Conservation (phyloP, 2,797 vertebrate genomes). For the Poeciliopsis turneri region DNA sequence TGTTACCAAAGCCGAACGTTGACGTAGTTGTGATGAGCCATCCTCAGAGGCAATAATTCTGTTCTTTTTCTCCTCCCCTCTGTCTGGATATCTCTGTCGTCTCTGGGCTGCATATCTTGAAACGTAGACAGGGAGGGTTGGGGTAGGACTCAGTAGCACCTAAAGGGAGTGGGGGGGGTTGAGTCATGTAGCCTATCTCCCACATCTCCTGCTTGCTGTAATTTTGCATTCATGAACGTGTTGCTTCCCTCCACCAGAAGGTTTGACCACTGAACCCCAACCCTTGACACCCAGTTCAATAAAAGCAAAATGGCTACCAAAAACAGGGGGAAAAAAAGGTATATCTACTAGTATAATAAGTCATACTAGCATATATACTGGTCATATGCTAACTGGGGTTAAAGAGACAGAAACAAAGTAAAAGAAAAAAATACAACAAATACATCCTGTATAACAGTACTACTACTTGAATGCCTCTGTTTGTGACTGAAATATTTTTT, state of each 20-base stretch:
- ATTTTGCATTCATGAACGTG: constrained; percentile 92
- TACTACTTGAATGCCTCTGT: constrained; percentile 99
- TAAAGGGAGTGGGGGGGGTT: constrained; percentile 39
- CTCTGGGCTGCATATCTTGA: constrained; percentile 12
- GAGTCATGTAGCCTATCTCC: constrained; percentile 73
- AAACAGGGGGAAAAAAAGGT: constrained; percentile 59
- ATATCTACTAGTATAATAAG: constrained; percentile 35
- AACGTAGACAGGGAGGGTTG: neutral
- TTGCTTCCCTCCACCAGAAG: constrained; percentile 80
- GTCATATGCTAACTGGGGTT: constrained; percentile 58
- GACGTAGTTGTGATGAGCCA: constrained; percentile 70
- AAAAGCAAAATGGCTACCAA: constrained; percentile 73
- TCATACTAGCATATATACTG: constrained; percentile 36
- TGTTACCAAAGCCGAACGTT: constrained; percentile 78
- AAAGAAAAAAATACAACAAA: constrained; percentile 85
- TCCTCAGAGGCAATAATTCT: constrained; percentile 74
- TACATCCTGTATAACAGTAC: constrained; percentile 97
- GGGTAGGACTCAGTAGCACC: constrained; percentile 75
- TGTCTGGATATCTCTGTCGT: constrained; percentile 52
- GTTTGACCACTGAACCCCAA: constrained; percentile 86
- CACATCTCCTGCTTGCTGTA: constrained; percentile 90
- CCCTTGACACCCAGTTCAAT: constrained; percentile 82
- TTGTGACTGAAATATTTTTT: constrained; percentile 94
- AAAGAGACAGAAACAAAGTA: constrained; percentile 77
- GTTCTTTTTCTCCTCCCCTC: neutral